phyloP scores from a whole-genome alignment of 2,888 invertebrate genomes.

The Nemurella pictetii region DNA sequence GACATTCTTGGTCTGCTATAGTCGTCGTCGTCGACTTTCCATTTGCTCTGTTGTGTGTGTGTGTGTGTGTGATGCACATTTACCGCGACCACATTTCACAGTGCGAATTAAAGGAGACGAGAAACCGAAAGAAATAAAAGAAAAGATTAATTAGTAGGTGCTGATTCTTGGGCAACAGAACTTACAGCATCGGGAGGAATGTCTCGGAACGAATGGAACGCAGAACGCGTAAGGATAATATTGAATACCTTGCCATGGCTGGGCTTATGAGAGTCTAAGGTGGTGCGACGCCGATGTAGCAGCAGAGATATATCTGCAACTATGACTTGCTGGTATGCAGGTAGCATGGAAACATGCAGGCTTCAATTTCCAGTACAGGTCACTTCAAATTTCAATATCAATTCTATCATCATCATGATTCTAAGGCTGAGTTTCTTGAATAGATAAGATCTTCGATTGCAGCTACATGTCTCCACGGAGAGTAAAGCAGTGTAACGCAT shows the following conservation, averaged over 20 bases:
- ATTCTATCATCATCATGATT: neutral
- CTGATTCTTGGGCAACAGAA: constrained; percentile 29
- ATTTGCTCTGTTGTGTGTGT: neutral
- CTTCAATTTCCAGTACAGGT: neutral
- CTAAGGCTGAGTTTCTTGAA: neutral
- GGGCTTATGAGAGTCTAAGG: neutral
- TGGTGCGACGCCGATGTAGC: neutral
- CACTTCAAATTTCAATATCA: neutral
- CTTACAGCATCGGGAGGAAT: constrained; percentile 13
- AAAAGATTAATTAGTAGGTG: constrained; percentile 39
- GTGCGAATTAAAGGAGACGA: constrained; percentile 59
- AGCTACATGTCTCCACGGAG: neutral
- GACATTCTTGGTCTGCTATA: constrained; percentile 10
- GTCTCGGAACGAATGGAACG: neutral
- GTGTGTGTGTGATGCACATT: neutral
- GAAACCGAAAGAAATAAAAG: constrained; percentile 47
- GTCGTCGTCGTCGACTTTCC: neutral
- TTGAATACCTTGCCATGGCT: neutral
- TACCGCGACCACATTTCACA: neutral
- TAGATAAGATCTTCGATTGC: neutral
- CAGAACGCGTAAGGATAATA: neutral
- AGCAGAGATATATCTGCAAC: neutral
- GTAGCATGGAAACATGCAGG: neutral
- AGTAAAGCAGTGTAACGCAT: neutral
- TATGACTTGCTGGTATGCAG: neutral